These are phyloP conservation scores for Rhinolophus sinicus DNA, from an alignment of 2,113 vertebrate genomes.

Conservation along the genomic window DNA sequence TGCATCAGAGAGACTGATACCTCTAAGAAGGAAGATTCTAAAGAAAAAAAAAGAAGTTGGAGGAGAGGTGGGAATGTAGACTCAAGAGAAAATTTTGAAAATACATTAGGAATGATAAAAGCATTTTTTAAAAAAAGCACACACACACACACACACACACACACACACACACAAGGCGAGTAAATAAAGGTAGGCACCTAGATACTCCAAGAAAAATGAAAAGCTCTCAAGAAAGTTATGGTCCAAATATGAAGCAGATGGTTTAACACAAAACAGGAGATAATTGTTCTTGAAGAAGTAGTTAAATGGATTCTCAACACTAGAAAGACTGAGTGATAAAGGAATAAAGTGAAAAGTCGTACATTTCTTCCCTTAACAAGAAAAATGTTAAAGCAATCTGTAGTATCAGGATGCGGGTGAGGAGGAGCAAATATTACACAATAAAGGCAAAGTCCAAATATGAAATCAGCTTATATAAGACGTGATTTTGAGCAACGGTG, in stretches of 20 bases:
- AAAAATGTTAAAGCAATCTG: neutral
- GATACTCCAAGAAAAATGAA: neutral
- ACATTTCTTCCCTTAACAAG: neutral
- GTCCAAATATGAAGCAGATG: neutral
- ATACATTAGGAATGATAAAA: neutral
- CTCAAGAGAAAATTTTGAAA: neutral
- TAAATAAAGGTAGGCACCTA: neutral
- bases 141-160: too few relatives aligned
- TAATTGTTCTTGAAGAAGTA: slow-evolving; percentile 26
- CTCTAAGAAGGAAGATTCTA: neutral
- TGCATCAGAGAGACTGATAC: neutral
- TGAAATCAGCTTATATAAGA: neutral
- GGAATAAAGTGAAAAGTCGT: neutral
- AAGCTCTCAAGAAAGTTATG: slow-evolving; percentile 21
- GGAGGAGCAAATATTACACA: neutral
- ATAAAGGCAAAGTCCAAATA: slow-evolving; percentile 11
- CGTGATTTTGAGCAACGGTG: neutral
- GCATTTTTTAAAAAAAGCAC: neutral
- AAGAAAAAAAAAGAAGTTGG: neutral
- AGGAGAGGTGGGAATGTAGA: neutral
- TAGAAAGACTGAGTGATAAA: neutral
- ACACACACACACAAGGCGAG: too few relatives aligned
- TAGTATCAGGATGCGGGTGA: neutral
- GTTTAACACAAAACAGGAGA: neutral
- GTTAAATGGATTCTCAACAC: slow-evolving; percentile 22